Base-by-base conservation (phyloP, 2,888 invertebrate species). In the Nebria salina region DNA sequence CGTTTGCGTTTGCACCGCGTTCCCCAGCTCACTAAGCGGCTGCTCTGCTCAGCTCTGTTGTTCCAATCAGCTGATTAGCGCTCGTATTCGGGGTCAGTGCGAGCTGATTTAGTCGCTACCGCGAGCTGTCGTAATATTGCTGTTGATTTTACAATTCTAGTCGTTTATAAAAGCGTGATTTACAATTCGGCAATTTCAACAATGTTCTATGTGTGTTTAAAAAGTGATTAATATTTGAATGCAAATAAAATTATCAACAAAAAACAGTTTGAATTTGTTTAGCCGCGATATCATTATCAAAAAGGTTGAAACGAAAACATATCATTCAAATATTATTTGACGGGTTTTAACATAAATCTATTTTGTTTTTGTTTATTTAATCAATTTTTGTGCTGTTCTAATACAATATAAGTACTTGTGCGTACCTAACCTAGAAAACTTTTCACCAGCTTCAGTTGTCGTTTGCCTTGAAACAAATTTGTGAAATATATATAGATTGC, bases 1-100 rank as follows among this genome's bases (percentile, higher is more conserved):
- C 13, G 11, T 54, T 54, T 54, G 13, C 54, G 54, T 54, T 54
- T 54, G 3, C 13, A 54, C 54, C 54, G 54, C 54, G 54, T 54
- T 13, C 54, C 54, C 54, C 54, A 54, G 13, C 1, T 34, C 54
- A 54, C 54, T 54, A 8, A 54, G 54, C 54, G 54, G 54, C 54
- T 54, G 54, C 54, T 54, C 54, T 54, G 54, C 3, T 54, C 54
- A 2, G 54, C 54, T 54, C 54, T 54, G 54, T 54, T 54, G 54
- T 54, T 54, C 4, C 54, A 54, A 54, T 54, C 54, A 54, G 54
- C 54, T 54, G 54, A 54, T 54, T 54, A 54, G 54, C 54, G 54
- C 54, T 54, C 54, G 54, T 54, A 54, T 54, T 54, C 54, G 54
- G 54, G 54, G 54, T 54, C 54, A 54, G 54, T 54, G 54, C 54